phyloP scores from a whole-genome alignment of 2,113 vertebrate species.

The Cichladusa arquata region DNA sequence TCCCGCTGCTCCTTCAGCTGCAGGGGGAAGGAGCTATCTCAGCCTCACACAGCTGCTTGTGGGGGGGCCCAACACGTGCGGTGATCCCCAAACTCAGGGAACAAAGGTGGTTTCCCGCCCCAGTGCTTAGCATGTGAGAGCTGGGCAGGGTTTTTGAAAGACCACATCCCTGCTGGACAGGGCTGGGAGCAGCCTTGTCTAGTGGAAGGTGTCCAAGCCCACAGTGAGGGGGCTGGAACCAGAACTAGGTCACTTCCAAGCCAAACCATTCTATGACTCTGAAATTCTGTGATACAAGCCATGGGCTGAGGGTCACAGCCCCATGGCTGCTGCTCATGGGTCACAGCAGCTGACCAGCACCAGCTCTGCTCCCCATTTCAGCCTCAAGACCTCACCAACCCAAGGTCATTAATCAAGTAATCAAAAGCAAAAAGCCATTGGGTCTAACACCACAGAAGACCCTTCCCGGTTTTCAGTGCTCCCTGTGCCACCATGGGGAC shows the following conservation, averaged over 20 bases:
- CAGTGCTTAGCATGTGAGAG: accelerated
- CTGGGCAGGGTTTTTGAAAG: background rate
- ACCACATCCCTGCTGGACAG: accelerated
- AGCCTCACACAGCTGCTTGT: background rate
- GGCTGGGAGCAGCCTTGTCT: background rate
- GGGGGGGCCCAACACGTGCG: accelerated
- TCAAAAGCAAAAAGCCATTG: background rate
- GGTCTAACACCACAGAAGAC: background rate
- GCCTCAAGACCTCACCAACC: background rate
- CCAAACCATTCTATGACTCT: background rate
- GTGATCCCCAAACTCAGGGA: background rate
- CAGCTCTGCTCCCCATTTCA: background rate
- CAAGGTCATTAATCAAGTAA: background rate
- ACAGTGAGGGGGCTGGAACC: background rate
- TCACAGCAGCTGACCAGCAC: background rate
- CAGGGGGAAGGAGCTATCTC: background rate
- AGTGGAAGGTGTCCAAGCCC: background rate
- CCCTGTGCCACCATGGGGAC: background rate
- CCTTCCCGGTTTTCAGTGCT: background rate
- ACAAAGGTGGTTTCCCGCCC: background rate
- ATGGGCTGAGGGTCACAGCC: background rate
- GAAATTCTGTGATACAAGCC: background rate
- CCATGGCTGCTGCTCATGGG: background rate
- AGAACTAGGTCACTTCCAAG: background rate
- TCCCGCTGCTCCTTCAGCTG: conserved; percentile 97